Evolutionary conservation across 2,797 vertebrate species (phyloP), one percentile per base, ranked within the genome.

Genomic region (Erethizon dorsatum): DNA sequence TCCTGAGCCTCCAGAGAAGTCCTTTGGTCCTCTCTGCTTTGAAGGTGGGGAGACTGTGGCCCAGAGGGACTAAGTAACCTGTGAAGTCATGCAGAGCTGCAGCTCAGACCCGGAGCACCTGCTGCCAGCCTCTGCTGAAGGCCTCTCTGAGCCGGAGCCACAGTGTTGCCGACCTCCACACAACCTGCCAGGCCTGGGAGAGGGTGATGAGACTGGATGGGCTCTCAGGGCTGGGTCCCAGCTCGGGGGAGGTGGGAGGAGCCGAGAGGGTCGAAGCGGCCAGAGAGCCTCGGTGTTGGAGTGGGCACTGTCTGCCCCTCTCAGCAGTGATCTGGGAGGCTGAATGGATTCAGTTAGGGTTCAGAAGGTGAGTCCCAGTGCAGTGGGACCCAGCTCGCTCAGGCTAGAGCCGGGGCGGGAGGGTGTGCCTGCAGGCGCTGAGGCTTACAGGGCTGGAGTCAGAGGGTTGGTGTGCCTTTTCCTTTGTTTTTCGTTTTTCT

Each of bases 31-130:
- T 41, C 69, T 52, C 28, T 67, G 0, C 26, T 65, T 92, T 31
- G 41, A 95, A 96, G 59, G 63, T 82, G 75, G 63, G n/a, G 86
- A 52, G 83, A 33, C 67, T 5, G 2, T 85, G 41, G 37, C 65
- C 71, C n/a, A 12, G 54, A 83, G 41, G 33, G 57, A 37, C 52
- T 80, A 13, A 22, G 45, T 31, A 7, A 59, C 65, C 33, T 54
- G n/a, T 50, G 5, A 7, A 45, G 37, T 88, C 71, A 41, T 65
- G 65, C 8, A 83, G 47, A 52, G n/a, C 37, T 47, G 17, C 14
- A n/a, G 45, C 31, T 71, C 69, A 86, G 67, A 63, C 54, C 56
- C 47, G 20, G 56, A 50, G 47, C 54, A 13, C 69, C 59, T 75
- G 57, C 26, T 31, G 0, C 6, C 31, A 10, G 10, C 54, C 52